Evolutionary conservation across 2,888 invertebrate genomes (phyloP), one percentile per base, ranked within the genome.

Genomic region (Oxyteleia sp.): DNA sequence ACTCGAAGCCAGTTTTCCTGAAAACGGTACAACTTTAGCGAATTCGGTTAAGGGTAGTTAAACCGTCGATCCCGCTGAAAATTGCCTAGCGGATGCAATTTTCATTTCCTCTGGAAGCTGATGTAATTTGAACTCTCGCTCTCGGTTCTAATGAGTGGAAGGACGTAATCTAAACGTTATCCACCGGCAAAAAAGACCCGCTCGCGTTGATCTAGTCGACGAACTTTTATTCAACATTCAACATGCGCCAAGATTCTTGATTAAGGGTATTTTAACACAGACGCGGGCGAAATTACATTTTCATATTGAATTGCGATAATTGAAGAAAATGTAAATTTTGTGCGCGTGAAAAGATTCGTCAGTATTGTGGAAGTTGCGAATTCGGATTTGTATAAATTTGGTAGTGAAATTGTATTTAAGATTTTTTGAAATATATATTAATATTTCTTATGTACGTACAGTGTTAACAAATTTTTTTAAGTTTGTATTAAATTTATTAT

Each of bases 1-100:
- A 26, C 41, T 61, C 18, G 18, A 18, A 1, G 49, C 5, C 4
- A 45, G 51, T 49, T 66, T 64, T 71, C 71, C 55, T 38, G 13
- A 61, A 81, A 81, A 51, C 61, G 68, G 57, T 72, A 59, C 32
- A 66, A 59, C 20, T 63, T 74, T 63, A 81, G 63, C 43, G 51
- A 75, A 69, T 69, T 74, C 49, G 55, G 72, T 69, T 74, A 75
- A 75, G 81, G 74, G 63, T 75, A 75, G 82, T 82, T 82, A 61
- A 71, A 64, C 71, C 35, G 69, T 82, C 69, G 69, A 82, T 82
- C 82, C 55, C 55, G 71, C 49, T 71, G 82, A 79, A 83, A 83
- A 83, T 83, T 83, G 72, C 57, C 71, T 61, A 61, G 66, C 82
- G 82, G 82, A 82, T 82, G 82, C 78, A 82, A 82, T 83, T 83